Base-by-base conservation (phyloP, 2,888 invertebrate species). In the Archips xylosteana region DNA sequence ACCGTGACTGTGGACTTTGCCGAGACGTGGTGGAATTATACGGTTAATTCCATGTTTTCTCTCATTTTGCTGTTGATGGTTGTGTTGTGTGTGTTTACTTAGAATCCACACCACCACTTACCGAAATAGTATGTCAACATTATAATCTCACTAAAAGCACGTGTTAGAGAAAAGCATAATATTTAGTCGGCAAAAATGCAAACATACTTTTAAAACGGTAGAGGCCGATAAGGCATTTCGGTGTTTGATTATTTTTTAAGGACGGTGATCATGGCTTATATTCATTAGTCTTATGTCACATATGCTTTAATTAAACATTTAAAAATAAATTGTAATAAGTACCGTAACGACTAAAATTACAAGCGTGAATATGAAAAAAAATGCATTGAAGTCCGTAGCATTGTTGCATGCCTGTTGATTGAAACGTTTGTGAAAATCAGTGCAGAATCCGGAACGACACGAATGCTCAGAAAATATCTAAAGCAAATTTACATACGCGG, bases 341-440 rank as follows among this genome's bases (percentile, higher is more conserved):
- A 23, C 23, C 23, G 23, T 23, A 23, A 39, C 6, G 39, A 6
- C 6, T 39, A 39, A 39, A 39, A 39, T 39, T 39, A 39, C 1
- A 39, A 39, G 39, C 39, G 39, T 4, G 39, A 6, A 39, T 39
- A 5, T 39, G 39, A 39, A 4, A 39, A 54, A 54, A 57, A 32
- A 57, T 68, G n/a, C 62, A 49, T 45, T 51, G n/a, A 57, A 76
- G 75, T 78, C 66, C 34, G 73, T 77, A 65, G 77, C 78, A 79
- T 75, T 77, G 57, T 77, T 67, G 77, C 79, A 80, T 75, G 78
- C 60, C 73, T 10, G 62, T 66, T 42, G 51, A 66, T 71, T 70
- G 73, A 70, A 71, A 82, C 78, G 79, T 79, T 79, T 81, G 80
- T 82, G 80, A 83, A 83, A 83, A 82, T 83, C 74, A 76, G 78